These are phyloP conservation scores for Anhinga rufa DNA, from an alignment of 2,113 vertebrate species.

Conservation along the genomic window DNA sequence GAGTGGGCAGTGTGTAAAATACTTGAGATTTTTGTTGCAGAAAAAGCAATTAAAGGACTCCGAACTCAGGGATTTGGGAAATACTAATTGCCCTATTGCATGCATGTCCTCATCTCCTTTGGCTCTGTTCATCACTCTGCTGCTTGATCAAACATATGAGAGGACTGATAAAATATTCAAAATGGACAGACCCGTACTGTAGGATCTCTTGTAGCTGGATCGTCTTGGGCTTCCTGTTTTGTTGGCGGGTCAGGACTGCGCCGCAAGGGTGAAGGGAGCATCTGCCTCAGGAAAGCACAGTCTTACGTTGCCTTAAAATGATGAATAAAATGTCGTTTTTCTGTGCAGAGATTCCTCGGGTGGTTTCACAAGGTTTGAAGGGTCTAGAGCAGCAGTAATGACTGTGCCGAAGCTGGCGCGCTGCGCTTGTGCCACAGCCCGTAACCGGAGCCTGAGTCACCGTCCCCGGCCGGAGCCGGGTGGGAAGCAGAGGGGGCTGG, in stretches of 20 bases:
- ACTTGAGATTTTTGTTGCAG: not conserved
- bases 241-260: not conserved
- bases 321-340: not conserved
- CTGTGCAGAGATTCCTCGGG: not conserved
- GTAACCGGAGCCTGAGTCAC: not conserved
- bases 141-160: not conserved
- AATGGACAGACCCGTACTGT: not conserved
- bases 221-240: not conserved
- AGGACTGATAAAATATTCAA: not conserved
- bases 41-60: not conserved
- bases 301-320: not conserved
- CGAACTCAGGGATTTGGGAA: not conserved
- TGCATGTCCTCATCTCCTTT: not conserved
- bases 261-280: not conserved
- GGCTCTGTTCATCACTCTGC: not conserved
- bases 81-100: not conserved
- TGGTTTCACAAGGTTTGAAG: not conserved
- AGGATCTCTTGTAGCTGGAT: not conserved
- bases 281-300: not conserved
- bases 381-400: not conserved
- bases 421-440: accelerated
- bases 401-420: not conserved
- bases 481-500: not conserved
- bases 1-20: not conserved
- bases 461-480: accelerated